phyloP scores from a whole-genome alignment of 2,113 vertebrate genomes.

The Nematolebias whitei region DNA sequence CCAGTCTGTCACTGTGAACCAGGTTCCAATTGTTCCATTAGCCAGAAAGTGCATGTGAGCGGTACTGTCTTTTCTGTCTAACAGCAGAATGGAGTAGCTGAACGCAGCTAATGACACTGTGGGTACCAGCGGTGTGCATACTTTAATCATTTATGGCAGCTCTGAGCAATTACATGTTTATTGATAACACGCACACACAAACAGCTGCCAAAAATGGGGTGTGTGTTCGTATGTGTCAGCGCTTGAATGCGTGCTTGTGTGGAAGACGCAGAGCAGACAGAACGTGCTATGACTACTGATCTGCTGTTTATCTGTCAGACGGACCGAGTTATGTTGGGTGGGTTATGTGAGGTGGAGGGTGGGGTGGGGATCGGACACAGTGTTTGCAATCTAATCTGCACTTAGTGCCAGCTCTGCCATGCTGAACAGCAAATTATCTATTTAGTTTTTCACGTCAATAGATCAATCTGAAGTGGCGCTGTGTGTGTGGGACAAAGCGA shows the following conservation, averaged over 20 bases:
- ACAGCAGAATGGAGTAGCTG: conserved; percentile 65
- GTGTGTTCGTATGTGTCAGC: conserved; percentile 22
- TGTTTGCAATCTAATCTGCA: conserved; percentile 59
- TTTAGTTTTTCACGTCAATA: conserved; percentile 60
- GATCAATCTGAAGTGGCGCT: conserved; percentile 56
- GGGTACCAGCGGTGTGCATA: conserved; percentile 49
- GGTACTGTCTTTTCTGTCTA: conserved; percentile 34
- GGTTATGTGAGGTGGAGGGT: background rate
- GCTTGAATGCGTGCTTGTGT: conserved; percentile 53
- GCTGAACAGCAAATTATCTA: conserved; percentile 74
- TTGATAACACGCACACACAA: conserved; percentile 37
- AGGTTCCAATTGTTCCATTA: conserved; percentile 44
- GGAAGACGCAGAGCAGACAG: conserved; percentile 58
- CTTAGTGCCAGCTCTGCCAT: conserved; percentile 59
- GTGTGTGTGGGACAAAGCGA: conserved; percentile 6
- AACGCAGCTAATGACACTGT: conserved; percentile 61
- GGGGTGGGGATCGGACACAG: conserved; percentile 59
- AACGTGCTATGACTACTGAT: conserved; percentile 75
- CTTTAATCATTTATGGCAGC: conserved; percentile 62
- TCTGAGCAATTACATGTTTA: conserved; percentile 51
- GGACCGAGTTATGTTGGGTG: conserved; percentile 26
- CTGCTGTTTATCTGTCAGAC: conserved; percentile 64
- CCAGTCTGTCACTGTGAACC: conserved; percentile 17
- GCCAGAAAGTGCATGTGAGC: conserved; percentile 18
- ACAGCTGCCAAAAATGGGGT: conserved; percentile 19